Conservation (phyloP, 2,888 invertebrate genomes). For the Drosophila hawaiiensis region DNA sequence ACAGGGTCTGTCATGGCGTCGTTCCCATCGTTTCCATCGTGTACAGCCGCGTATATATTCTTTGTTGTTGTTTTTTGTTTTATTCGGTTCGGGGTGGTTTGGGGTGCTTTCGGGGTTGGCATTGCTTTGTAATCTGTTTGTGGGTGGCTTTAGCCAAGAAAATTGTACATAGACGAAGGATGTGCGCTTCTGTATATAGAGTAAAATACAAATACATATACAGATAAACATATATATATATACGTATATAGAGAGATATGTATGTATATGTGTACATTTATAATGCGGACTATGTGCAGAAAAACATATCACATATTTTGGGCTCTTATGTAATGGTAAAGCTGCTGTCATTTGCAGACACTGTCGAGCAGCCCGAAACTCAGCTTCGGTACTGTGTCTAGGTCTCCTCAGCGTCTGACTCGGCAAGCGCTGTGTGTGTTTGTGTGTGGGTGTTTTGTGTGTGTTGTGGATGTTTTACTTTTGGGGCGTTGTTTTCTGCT, state of each 20-base stretch:
- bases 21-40: slow-evolving; percentile 12
- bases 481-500: slow-evolving; percentile 70
- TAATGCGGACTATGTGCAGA: slow-evolving; percentile 42
- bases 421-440: slow-evolving; percentile 14
- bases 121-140: slow-evolving; percentile 72
- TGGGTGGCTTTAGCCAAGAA: slow-evolving; percentile 74
- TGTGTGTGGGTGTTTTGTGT: slow-evolving; percentile 14
- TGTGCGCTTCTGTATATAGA: slow-evolving; percentile 17
- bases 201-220: background rate
- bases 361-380: slow-evolving; percentile 50
- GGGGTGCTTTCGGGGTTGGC: slow-evolving; percentile 56
- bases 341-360: slow-evolving; percentile 74
- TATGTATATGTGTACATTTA: slow-evolving; percentile 30
- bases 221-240: slow-evolving; percentile 10
- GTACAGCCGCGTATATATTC: slow-evolving; percentile 57
- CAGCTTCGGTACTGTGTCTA: slow-evolving; percentile 54
- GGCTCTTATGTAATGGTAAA: slow-evolving; percentile 75
- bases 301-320: slow-evolving; percentile 70
- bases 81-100: slow-evolving; percentile 62
- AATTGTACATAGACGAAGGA: slow-evolving; percentile 45
- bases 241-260: slow-evolving; percentile 13
- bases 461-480: slow-evolving; percentile 56
- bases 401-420: slow-evolving; percentile 40
- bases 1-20: slow-evolving; percentile 69
- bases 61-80: slow-evolving; percentile 27